Evolutionary conservation across 2,113 vertebrate species (phyloP).

Genomic region (Pterophyllum scalare): DNA sequence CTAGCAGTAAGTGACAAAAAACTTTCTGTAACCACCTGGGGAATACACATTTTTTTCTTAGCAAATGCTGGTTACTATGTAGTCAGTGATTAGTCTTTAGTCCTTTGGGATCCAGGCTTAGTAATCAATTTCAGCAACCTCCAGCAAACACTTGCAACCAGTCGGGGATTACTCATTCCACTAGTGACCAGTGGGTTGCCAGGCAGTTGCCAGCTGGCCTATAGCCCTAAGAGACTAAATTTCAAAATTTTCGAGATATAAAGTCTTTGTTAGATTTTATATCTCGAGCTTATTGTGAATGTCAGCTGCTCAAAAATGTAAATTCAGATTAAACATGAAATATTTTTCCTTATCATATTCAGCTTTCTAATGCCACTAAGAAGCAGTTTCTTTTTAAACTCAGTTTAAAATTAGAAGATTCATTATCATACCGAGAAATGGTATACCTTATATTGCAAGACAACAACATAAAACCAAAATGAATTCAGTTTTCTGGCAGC

Average conservation of each 20-base stretch:
- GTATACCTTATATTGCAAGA: slow-evolving; percentile 9
- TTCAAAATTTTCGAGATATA: background rate
- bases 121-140: background rate
- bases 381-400: rapidly evolving
- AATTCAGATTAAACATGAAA: background rate
- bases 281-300: background rate
- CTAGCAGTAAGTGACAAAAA: background rate
- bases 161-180: background rate
- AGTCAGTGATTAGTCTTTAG: background rate
- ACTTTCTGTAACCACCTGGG: background rate
- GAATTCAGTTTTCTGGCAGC: slow-evolving; percentile 37
- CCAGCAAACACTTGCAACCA: background rate
- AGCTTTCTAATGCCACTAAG: background rate
- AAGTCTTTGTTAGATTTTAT: no score
- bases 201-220: background rate
- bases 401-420: slow-evolving; percentile 19
- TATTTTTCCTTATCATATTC: background rate
- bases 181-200: background rate
- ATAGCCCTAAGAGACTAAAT: background rate
- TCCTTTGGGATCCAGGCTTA: background rate
- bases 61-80: background rate
- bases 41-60: background rate
- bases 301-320: background rate
- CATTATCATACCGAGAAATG: slow-evolving; percentile 5
- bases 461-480: slow-evolving; percentile 39